Evolutionary conservation across 1,140 invertebrate genomes (phyloP).

Genomic region (Coelopa frigida): DNA sequence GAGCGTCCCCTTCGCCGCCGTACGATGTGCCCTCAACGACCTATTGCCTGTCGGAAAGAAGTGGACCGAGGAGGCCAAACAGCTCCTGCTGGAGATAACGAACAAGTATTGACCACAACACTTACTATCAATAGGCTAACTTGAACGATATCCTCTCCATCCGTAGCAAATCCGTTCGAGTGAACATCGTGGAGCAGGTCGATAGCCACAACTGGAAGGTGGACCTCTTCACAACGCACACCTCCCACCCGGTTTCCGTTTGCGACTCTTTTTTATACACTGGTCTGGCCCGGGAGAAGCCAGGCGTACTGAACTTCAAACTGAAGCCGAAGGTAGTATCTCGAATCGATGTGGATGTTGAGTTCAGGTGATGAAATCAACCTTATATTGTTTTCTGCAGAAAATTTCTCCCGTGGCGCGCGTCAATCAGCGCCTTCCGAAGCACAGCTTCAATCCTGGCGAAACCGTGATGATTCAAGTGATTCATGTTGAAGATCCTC

Average conservation of each 20-base stretch:
- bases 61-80: slow-evolving; percentile 21
- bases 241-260: slow-evolving; percentile 22
- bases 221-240: slow-evolving; percentile 16
- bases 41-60: slow-evolving; percentile 17
- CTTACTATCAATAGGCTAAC: neutral
- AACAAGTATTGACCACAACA: neutral
- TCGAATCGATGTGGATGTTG: neutral
- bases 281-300: slow-evolving; percentile 22
- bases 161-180: slow-evolving; percentile 5
- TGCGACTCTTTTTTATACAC: slow-evolving; percentile 36
- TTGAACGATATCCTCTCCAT: neutral
- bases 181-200: slow-evolving; percentile 10
- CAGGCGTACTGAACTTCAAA: slow-evolving; percentile 8
- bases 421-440: slow-evolving; percentile 1
- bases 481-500: slow-evolving; percentile 7
- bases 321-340: slow-evolving; percentile 11
- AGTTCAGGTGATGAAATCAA: slow-evolving; percentile 8
- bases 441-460: neutral
- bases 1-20: slow-evolving; percentile 20
- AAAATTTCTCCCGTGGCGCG: slow-evolving; percentile 1
- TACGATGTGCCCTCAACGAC: slow-evolving; percentile 25
- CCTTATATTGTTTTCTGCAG: slow-evolving; percentile 3
- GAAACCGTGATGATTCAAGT: slow-evolving; percentile 12
- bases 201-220: slow-evolving; percentile 16
- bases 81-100: slow-evolving; percentile 22